Evolutionary conservation across 2,888 invertebrate species (phyloP), one percentile per base, ranked within the genome.

Genomic region (Lissocephala sabroskyi): DNA sequence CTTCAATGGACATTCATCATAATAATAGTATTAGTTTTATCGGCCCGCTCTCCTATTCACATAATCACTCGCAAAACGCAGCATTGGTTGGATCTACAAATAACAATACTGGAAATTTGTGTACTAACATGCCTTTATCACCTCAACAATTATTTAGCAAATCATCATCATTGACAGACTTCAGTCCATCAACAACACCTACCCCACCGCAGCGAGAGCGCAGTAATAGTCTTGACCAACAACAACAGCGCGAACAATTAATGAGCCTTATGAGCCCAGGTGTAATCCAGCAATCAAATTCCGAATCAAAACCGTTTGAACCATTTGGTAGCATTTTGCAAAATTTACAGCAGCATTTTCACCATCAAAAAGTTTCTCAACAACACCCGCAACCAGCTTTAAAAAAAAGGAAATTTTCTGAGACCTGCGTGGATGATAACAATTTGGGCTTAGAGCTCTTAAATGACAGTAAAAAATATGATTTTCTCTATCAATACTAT

Each of bases 231-330:
- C 45, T 70, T 2, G 81, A 71, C 6, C 74, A 71, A 33, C 59
- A 78, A 30, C 92, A 92, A 80, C 59, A 78, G 0, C 3, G 23
- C 23, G 23, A 23, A 92, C 90, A 97, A 85, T 87, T 96, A 51
- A 93, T 97, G 73, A 97, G 97, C 86, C 90, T 96, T 68, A 95
- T 97, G 94, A 97, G 96, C 86, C 96, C 96, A 50, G 4, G 40
- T 9, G 13, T 6, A 26, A 32, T 46, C 18, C 46, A 48, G 39
- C 37, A 53, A 17, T 54, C 47, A 7, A 57, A 10, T 45, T 14
- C 32, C 30, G 66, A 70, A 2, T 42, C 56, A 1, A 23, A 54
- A 1, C 48, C 59, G 0, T 81, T 71, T 19, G 71, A 75, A 2
- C 77, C 81, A 0, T 81, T 81, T 45, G 79, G 80, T 2, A 77